Conservation (phyloP, 2,888 invertebrate genomes). For the Polydesmus complanatus region DNA sequence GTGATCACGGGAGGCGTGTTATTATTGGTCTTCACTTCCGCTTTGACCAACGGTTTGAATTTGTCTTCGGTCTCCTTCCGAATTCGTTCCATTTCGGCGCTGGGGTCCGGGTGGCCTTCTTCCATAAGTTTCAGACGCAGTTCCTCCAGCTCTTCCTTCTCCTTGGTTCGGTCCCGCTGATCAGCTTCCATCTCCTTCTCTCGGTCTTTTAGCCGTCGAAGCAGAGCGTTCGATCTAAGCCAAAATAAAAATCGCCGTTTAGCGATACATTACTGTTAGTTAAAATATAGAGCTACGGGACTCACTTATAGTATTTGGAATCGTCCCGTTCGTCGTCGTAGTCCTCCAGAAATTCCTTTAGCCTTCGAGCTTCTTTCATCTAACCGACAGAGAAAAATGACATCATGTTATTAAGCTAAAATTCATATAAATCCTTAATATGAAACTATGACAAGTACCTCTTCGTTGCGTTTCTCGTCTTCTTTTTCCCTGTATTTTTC, state of each 20-base stretch:
- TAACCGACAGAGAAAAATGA: constrained; percentile 15
- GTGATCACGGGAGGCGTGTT: too few species aligned
- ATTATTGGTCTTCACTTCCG: too few species aligned
- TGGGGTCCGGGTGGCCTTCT: constrained; percentile 38
- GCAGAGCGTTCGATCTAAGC: constrained; percentile 80
- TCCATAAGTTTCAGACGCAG: constrained; percentile 53
- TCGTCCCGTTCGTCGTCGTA: constrained; percentile 98
- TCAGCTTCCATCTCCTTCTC: constrained; percentile 88
- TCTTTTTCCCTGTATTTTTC: constrained; percentile 77
- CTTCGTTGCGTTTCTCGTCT: constrained; percentile 66
- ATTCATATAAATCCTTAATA: background rate
- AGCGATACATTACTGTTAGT: background rate
- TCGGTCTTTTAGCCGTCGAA: constrained; percentile 75
- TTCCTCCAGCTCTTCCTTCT: constrained; percentile 75
- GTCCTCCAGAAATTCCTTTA: constrained; percentile 96
- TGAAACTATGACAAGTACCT: constrained; percentile 30
- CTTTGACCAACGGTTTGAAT: constrained; percentile 65
- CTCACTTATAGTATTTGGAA: constrained; percentile 82
- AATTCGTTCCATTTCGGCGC: constrained; percentile 34
- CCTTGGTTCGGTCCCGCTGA: constrained; percentile 73
- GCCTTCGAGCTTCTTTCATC: constrained; percentile 77
- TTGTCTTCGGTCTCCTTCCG: constrained; percentile 63
- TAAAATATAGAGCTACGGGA: background rate
- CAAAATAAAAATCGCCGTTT: constrained; percentile 30
- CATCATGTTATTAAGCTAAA: background rate